Evolutionary conservation across 2,113 vertebrate species (phyloP).

Genomic region (Pitta sordida): DNA sequence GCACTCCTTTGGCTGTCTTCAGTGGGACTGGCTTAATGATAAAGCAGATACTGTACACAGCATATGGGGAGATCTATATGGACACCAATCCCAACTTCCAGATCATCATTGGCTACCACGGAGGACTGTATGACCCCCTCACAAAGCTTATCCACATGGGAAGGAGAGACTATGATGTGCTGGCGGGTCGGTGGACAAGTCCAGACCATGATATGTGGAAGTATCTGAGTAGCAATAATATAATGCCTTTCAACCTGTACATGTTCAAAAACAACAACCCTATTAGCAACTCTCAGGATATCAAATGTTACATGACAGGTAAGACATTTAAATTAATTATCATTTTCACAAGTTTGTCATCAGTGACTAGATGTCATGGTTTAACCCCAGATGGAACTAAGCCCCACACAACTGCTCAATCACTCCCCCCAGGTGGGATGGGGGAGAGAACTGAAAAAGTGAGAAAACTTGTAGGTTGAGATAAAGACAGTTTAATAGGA

Average conservation of each 20-base stretch:
- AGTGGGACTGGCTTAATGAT: slow-evolving; percentile 95
- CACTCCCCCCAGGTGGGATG: background rate
- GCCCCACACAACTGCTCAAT: background rate
- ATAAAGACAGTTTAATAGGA: background rate
- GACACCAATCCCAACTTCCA: slow-evolving; percentile 96
- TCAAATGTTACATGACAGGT: slow-evolving; percentile 99
- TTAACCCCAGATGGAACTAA: background rate
- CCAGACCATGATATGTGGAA: slow-evolving; percentile 93
- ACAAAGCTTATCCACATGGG: slow-evolving; percentile 96
- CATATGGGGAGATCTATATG: slow-evolving; percentile 95
- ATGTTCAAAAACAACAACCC: slow-evolving; percentile 99
- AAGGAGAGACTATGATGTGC: slow-evolving; percentile 90
- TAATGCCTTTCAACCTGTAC: slow-evolving; percentile 96
- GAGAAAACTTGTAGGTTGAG: background rate
- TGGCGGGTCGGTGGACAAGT: slow-evolving; percentile 95
- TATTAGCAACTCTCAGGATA: slow-evolving; percentile 93
- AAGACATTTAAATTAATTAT: slow-evolving; percentile 33
- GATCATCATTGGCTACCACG: slow-evolving; percentile 91
- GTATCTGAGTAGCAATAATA: slow-evolving; percentile 85
- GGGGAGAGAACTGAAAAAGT: background rate
- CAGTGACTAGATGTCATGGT: background rate
- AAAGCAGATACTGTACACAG: slow-evolving; percentile 93
- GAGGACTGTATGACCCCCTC: slow-evolving; percentile 93
- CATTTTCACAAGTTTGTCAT: background rate
- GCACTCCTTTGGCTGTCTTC: slow-evolving; percentile 95